phyloP scores from a whole-genome alignment of 2,797 vertebrate genomes.

The Sebastes nivosus region DNA sequence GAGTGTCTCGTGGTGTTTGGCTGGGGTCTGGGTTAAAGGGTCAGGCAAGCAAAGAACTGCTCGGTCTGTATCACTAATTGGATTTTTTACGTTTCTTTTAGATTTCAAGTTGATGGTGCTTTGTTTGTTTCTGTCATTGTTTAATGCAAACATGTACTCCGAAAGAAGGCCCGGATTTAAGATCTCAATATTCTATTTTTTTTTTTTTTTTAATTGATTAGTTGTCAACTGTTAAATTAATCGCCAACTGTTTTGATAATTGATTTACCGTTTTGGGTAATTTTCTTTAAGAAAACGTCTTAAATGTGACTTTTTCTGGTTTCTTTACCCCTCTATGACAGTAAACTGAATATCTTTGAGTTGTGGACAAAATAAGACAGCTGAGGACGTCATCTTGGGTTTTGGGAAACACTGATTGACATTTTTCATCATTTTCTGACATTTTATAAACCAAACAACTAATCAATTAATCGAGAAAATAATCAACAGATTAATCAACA shows the following conservation, averaged over 20 bases:
- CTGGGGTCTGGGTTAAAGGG: conserved; percentile 23
- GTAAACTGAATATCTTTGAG: too few species aligned
- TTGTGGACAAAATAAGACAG: too few species aligned
- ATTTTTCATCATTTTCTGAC: background rate
- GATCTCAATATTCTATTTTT: background rate
- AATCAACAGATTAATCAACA: background rate
- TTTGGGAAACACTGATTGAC: too few species aligned
- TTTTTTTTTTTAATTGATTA: too few species aligned
- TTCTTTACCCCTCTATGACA: background rate
- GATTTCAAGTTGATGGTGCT: background rate
- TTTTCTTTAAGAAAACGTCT: too few species aligned
- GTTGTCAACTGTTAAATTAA: too few species aligned
- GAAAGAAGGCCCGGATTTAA: background rate
- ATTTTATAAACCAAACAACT: background rate
- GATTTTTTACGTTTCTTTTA: background rate
- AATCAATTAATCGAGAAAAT: background rate
- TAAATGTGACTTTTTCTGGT: background rate
- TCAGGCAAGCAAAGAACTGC: conserved; percentile 1
- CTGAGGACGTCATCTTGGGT: too few species aligned
- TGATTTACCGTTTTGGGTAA: too few species aligned
- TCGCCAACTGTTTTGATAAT: too few species aligned
- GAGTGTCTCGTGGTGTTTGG: background rate
- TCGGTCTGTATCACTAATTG: background rate
- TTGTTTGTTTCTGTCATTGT: background rate
- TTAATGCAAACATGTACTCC: background rate